Evolutionary conservation across 2,888 invertebrate genomes (phyloP).

Genomic region (Gymnosoma rotundatum): DNA sequence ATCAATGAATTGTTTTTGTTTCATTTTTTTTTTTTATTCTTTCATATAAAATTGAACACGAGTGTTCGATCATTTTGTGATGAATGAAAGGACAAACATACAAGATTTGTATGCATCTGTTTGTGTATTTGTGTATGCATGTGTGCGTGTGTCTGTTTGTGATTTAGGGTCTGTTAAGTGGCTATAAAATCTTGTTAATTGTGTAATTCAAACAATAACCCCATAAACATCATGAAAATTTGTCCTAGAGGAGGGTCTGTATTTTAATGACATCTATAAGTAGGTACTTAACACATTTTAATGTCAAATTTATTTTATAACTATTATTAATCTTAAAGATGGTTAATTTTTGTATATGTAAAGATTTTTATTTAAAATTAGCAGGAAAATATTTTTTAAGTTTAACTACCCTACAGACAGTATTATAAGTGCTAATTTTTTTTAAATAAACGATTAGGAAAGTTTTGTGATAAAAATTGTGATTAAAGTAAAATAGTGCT

Average conservation of each 20-base stretch:
- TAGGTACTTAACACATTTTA: slow-evolving; percentile 70
- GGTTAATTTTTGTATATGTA: not conserved
- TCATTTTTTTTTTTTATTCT: not conserved
- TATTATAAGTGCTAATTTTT: not conserved
- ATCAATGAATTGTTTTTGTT: slow-evolving; percentile 44
- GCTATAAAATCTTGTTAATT: slow-evolving; percentile 78
- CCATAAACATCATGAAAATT: slow-evolving; percentile 67
- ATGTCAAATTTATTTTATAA: slow-evolving; percentile 64
- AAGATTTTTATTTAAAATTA: slow-evolving; percentile 36
- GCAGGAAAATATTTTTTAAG: slow-evolving; percentile 8
- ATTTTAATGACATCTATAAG: slow-evolving; percentile 67
- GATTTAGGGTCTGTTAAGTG: slow-evolving; percentile 79
- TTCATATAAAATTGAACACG: slow-evolving; percentile 43
- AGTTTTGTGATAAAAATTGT: no score
- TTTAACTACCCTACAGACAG: not conserved
- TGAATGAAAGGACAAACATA: slow-evolving; percentile 53
- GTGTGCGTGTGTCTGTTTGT: slow-evolving; percentile 47
- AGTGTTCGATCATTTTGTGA: slow-evolving; percentile 64
- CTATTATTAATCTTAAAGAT: slow-evolving; percentile 2
- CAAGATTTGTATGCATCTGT: slow-evolving; percentile 48
- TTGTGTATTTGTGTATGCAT: slow-evolving; percentile 59
- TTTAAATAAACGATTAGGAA: no score
- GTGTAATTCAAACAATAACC: slow-evolving; percentile 73
- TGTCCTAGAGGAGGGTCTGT: slow-evolving; percentile 68
- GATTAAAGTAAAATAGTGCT: not conserved